Base-by-base conservation (phyloP, 2,888 invertebrate species). In the Lathronympha strigana region DNA sequence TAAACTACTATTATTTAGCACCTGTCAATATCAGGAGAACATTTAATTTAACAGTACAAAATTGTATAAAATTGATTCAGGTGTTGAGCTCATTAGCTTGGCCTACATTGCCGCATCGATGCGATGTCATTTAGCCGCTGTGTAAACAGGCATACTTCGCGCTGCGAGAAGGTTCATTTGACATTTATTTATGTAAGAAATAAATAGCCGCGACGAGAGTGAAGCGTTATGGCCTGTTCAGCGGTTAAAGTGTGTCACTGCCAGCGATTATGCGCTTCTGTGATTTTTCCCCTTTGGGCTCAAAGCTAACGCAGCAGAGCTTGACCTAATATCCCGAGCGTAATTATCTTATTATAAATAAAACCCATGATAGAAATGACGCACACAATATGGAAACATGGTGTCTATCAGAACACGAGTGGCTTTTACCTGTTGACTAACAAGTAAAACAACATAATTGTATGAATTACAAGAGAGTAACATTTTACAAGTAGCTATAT, bases 161-260 rank as follows among this genome's bases (percentile, higher is more conserved):
- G 17, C 15, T 72, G 73, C 74, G 73, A 75, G 73, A 76, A 73
- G 76, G 73, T 72, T 73, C 70, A 73, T 78, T 83, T 75, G 73
- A 77, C 79, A 80, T 82, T 81, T 81, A 83, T 83, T 81, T 81
- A 82, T 78, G 79, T 81, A 76, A 73, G 72, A 82, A 81, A 78
- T 78, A 78, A 81, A 81, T 72, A 76, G 77, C 75, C 78, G 79
- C 79, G 76, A 75, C 78, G 79, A 80, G 76, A 75, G 73, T 73
- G 72, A 74, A 74, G 74, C 74, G 79, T 84, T 83, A 84, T 83
- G 82, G 80, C 80, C 83, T 78, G 80, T 80, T 82, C 80, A 83
- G 76, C 73, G 76, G 76, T 31, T 76, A 76, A 88, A 84, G 80
- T 86, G 77, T 87, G 86, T 87, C 88, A 88, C 86, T 87, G 89